Evolutionary conservation across 2,888 invertebrate genomes (phyloP).

Genomic region (Lasioglossum lativentre): DNA sequence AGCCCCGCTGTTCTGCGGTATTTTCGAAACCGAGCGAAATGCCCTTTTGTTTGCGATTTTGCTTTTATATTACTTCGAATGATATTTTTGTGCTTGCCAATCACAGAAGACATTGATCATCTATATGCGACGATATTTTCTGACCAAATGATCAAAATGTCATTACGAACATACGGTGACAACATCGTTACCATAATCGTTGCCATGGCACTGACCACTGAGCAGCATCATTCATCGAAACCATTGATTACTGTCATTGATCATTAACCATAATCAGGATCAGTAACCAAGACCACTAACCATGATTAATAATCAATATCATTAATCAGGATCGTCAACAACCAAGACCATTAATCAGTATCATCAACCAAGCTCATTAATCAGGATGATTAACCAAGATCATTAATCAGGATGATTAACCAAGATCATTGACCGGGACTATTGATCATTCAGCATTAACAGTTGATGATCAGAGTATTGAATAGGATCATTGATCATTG

Average conservation of each 20-base stretch:
- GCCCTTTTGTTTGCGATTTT: background rate
- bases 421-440: background rate
- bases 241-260: background rate
- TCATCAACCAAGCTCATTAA: too few relatives aligned
- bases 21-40: slow-evolving; percentile 8
- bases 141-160: background rate
- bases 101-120: background rate
- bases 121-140: background rate
- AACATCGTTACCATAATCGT: background rate
- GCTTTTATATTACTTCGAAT: background rate
- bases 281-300: too few relatives aligned
- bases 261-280: too few relatives aligned
- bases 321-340: too few relatives aligned
- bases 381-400: background rate
- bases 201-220: background rate
- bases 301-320: too few relatives aligned
- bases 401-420: background rate
- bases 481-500: background rate
- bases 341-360: too few relatives aligned
- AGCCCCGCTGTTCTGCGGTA: slow-evolving; percentile 1
- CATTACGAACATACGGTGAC: background rate
- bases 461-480: background rate
- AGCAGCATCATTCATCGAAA: too few relatives aligned
- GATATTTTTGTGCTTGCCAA: background rate
- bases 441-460: background rate